A percentile compares a stretch with the other conserved stretches of the same genome.
Conservation (phyloP, 2,888 invertebrate species). For the Habroteleia sp. region DNA sequence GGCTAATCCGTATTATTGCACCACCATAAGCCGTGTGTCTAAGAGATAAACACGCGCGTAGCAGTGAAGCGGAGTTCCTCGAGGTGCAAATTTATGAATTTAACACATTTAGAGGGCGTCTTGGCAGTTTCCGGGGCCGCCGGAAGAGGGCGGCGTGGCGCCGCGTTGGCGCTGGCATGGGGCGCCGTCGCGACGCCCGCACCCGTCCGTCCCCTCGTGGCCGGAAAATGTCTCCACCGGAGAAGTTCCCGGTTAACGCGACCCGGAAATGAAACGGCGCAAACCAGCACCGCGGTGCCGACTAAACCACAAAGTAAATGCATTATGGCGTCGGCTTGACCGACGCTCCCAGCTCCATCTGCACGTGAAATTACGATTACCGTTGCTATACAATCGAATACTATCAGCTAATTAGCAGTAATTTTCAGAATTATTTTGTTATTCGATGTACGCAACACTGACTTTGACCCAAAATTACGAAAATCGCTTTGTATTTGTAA, state of each 20-base stretch:
- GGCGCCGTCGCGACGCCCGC: slow-evolving; percentile 58
- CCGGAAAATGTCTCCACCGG: slow-evolving; percentile 47
- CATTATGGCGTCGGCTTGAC: slow-evolving; percentile 45
- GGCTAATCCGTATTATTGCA: slow-evolving; percentile 22
- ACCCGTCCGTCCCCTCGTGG: slow-evolving; percentile 21
- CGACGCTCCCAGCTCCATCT: slow-evolving; percentile 4
- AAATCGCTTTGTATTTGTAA: too few species aligned
- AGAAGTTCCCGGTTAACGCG: slow-evolving; percentile 31
- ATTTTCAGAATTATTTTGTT: too few species aligned
- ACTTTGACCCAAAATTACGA: too few species aligned
- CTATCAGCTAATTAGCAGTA: too few species aligned
- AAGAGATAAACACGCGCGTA: slow-evolving; percentile 34
- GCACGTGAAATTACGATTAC: slow-evolving; percentile 32
- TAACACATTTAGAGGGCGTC: slow-evolving; percentile 43
- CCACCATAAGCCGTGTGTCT: slow-evolving; percentile 26
- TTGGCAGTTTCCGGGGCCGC: slow-evolving; percentile 40
- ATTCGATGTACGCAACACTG: too few species aligned
- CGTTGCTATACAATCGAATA: too few species aligned
- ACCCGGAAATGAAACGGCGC: slow-evolving; percentile 53
- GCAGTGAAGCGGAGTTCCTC: slow-evolving; percentile 13
- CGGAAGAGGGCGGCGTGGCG: slow-evolving; percentile 34
- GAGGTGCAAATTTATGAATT: slow-evolving; percentile 47
- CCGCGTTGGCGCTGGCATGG: slow-evolving; percentile 34
- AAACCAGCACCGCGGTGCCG: slow-evolving; percentile 45
- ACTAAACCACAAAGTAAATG: slow-evolving; percentile 53